These are phyloP conservation scores for Anguilla megastoma DNA, from an alignment of 2,797 vertebrate species.

Conservation along the genomic window DNA sequence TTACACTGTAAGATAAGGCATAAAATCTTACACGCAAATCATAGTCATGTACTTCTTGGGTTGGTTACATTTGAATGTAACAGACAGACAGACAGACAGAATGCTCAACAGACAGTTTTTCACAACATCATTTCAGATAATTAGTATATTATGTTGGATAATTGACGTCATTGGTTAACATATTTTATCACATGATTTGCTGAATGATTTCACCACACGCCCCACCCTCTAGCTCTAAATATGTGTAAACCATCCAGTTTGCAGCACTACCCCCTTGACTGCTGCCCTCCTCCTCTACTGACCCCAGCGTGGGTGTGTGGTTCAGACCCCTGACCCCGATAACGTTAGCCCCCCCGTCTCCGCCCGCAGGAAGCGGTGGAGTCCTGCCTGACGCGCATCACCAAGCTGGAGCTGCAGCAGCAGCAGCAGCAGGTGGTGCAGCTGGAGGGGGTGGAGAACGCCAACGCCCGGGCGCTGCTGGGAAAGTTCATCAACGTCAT, in stretches of 20 bases:
- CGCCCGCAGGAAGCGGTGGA: constrained; percentile 87
- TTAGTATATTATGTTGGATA: neutral
- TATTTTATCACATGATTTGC: neutral
- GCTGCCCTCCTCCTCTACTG: too few relatives aligned
- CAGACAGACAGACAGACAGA: too few relatives aligned
- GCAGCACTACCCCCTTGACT: too few relatives aligned
- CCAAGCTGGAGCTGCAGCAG: constrained; percentile 96
- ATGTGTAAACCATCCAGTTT: neutral
- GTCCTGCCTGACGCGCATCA: constrained; percentile 93
- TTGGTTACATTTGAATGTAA: too few relatives aligned
- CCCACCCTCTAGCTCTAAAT: neutral
- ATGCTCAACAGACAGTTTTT: too few relatives aligned
- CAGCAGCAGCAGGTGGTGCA: constrained; percentile 98
- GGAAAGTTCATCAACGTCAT: constrained; percentile 98
- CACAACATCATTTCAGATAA: too few relatives aligned
- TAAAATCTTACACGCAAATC: too few relatives aligned
- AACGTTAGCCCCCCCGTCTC: constrained; percentile 25
- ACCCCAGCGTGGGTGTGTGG: constrained; percentile 22
- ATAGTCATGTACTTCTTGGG: too few relatives aligned
- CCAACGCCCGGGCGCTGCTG: constrained; percentile 92
- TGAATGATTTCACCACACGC: neutral
- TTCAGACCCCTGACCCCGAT: constrained; percentile 6
- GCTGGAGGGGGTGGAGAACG: constrained; percentile 95
- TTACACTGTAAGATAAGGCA: neutral
- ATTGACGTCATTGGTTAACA: neutral